Conservation (phyloP, 2,888 invertebrate species). For the Gari tellinella region DNA sequence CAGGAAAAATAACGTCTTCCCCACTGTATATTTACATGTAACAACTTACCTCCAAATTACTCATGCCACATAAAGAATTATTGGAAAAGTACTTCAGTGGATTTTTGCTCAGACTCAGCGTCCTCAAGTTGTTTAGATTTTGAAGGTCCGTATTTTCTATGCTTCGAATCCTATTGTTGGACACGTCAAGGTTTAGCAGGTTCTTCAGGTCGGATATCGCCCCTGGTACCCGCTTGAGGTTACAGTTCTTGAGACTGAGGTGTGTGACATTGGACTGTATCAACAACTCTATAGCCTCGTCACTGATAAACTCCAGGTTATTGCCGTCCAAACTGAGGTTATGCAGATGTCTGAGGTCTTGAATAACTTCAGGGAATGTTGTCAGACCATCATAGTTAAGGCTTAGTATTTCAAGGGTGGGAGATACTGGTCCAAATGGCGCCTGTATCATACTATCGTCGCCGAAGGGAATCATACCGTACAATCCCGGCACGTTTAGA, state of each 20-base stretch:
- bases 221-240: slow-evolving; percentile 63
- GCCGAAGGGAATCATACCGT: slow-evolving; percentile 31
- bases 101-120: slow-evolving; percentile 48
- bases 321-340: slow-evolving; percentile 59
- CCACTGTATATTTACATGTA: too few relatives aligned
- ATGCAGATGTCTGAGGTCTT: slow-evolving; percentile 38
- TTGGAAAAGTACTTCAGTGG: slow-evolving; percentile 66
- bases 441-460: slow-evolving; percentile 54
- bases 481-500: slow-evolving; percentile 20
- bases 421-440: slow-evolving; percentile 45
- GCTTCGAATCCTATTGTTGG: slow-evolving; percentile 60
- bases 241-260: slow-evolving; percentile 59
- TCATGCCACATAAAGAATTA: slow-evolving; percentile 50
- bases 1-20: too few relatives aligned
- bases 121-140: slow-evolving; percentile 35
- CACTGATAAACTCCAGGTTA: slow-evolving; percentile 64
- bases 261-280: slow-evolving; percentile 50
- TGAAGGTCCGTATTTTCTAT: slow-evolving; percentile 64
- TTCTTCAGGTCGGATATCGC: slow-evolving; percentile 56
- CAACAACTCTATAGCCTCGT: slow-evolving; percentile 57
- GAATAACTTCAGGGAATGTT: slow-evolving; percentile 57
- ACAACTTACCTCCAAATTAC: slow-evolving; percentile 30
- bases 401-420: slow-evolving; percentile 53
- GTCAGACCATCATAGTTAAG: slow-evolving; percentile 61
- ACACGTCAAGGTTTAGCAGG: slow-evolving; percentile 53